These are phyloP conservation scores for Caenorhabditis inopinata DNA, from an alignment of 1,140 invertebrate genomes.

Conservation along the genomic window DNA sequence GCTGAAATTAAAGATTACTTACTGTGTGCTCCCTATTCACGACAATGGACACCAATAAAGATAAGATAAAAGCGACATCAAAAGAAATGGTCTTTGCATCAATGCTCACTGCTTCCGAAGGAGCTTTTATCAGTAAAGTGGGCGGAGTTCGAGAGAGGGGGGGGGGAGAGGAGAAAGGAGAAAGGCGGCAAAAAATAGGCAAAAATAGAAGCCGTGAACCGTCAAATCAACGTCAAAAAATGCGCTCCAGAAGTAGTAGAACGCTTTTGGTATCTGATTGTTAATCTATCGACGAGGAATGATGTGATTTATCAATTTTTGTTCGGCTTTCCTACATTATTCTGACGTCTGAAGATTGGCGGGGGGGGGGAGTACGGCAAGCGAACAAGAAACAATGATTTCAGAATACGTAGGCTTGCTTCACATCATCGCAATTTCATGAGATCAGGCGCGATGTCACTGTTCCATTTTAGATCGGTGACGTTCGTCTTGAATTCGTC, in stretches of 20 bases:
- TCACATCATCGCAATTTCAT: too few relatives aligned
- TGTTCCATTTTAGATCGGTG: too few relatives aligned
- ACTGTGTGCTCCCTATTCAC: neutral
- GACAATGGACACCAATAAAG: neutral
- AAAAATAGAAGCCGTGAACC: too few relatives aligned
- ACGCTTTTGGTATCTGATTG: neutral
- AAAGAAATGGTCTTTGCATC: neutral
- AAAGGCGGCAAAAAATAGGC: too few relatives aligned
- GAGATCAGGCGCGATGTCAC: neutral
- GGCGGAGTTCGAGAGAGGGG: neutral
- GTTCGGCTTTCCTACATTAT: too few relatives aligned
- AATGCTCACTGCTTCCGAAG: neutral
- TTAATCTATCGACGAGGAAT: neutral
- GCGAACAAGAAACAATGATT: too few relatives aligned
- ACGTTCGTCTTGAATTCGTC: too few relatives aligned
- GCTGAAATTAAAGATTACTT: neutral
- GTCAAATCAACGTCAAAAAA: too few relatives aligned
- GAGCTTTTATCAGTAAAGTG: neutral
- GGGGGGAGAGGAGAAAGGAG: too few relatives aligned
- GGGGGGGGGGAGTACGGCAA: neutral
- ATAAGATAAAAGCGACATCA: conserved; percentile 4
- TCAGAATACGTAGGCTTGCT: neutral
- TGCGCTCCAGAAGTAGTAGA: too few relatives aligned
- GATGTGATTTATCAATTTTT: too few relatives aligned
- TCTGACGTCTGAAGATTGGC: conserved; percentile 2